Base-by-base conservation (phyloP, 2,888 invertebrate species). In the Parascotia fuliginaria region DNA sequence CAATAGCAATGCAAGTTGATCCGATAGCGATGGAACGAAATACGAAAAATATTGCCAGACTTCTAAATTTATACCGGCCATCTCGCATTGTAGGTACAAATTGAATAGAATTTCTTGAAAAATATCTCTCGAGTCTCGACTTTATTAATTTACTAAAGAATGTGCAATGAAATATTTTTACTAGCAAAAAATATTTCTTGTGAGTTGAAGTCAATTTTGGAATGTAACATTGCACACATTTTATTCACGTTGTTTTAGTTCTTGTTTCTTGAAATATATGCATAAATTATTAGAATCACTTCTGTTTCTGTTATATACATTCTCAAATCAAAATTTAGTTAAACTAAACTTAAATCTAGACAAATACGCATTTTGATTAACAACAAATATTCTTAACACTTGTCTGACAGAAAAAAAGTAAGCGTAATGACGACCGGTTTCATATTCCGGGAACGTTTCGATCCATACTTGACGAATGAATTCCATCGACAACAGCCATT, bases 81-180 rank as follows among this genome's bases (percentile, higher is more conserved):
- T 55, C 60, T 57, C 38, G 33, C 60, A 60, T 55, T 63, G 58
- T 61, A n/a, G n/a, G n/a, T 24, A 55, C 42, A 64, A 67, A 60
- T 67, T 69, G 62, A 70, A 67, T 61, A 58, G 42, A 58, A 54
- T 62, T 60, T 66, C 52, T 55, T 63, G 45, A 53, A n/a, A 63
- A 56, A 41, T 56, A 57, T 57, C 54, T 50, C 39, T 16, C 33
- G 48, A 43, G 52, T 50, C 39, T 16, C 33, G 48, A 43, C 49
- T 58, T 62, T 65, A 58, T 55, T 62, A 54, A 57, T 58, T 45
- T 31, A 52, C 63, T 47, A 58, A 58, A 60, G 54, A 60, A 55
- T 54, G 37, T 58, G 47, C 49, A 60, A 53, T 62, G 38, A 55
- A 60, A 58, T 24, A 54, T 48, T 63, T 55, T 42, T n/a, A n/a